Evolutionary conservation across 1,140 invertebrate species (phyloP).

Genomic region (Parasteatoda tepidariorum): DNA sequence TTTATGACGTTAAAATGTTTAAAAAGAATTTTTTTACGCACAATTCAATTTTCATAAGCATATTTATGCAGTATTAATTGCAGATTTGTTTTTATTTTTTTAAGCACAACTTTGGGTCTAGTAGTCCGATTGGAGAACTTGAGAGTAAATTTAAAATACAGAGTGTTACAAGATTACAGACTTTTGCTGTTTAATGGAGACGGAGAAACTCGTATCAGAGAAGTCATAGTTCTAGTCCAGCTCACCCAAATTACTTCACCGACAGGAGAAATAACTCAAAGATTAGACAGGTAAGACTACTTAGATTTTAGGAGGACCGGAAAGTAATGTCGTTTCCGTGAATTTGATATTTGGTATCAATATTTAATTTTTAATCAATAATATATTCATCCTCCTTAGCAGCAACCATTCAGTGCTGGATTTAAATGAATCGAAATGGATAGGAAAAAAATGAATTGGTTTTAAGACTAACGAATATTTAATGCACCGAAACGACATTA

Average conservation of each 20-base stretch:
- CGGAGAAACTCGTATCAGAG: constrained; percentile 62
- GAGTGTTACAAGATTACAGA: constrained; percentile 64
- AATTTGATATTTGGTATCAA: no score
- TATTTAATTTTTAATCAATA: no score
- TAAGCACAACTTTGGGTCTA: constrained; percentile 62
- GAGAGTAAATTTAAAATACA: constrained; percentile 62
- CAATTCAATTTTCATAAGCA: neutral
- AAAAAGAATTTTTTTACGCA: no score
- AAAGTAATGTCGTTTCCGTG: no score
- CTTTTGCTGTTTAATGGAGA: constrained; percentile 65
- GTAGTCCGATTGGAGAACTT: constrained; percentile 63
- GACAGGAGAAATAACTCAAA: constrained; percentile 42
- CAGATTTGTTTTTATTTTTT: constrained; percentile 10
- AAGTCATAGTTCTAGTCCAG: constrained; percentile 63
- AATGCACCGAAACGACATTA: no score
- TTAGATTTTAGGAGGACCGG: no score
- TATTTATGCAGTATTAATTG: constrained; percentile 22
- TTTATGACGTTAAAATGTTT: no score
- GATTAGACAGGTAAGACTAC: constrained; percentile 45
- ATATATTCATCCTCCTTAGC: no score
- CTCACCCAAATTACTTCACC: constrained; percentile 62
- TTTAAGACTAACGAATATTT: no score
- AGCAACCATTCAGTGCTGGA: no score
- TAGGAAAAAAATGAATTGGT: no score
- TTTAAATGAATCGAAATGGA: no score